Conservation (phyloP, 1,140 invertebrate genomes). For the Acromyrmex echinatior region DNA sequence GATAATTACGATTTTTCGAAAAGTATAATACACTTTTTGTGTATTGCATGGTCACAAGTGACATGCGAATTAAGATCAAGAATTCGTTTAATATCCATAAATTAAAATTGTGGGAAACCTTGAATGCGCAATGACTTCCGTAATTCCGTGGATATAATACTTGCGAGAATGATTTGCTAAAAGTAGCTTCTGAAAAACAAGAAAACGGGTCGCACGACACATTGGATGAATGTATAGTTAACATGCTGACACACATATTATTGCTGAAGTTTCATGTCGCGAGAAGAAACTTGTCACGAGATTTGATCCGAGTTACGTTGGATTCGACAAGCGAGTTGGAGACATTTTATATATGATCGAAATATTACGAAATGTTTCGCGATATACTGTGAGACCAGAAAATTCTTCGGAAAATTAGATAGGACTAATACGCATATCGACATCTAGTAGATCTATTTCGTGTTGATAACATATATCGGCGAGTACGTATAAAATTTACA, state of each 20-base stretch:
- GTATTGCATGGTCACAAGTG: background rate
- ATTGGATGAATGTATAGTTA: conserved; percentile 17
- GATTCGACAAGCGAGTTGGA: conserved; percentile 31
- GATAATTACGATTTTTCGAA: background rate
- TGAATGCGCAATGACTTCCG: background rate
- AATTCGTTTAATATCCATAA: background rate
- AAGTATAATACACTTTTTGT: background rate
- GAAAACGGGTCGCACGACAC: conserved; percentile 38
- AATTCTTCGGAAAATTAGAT: background rate
- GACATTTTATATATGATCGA: conserved; percentile 31
- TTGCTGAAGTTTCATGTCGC: conserved; percentile 41
- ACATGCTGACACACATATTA: conserved; percentile 56
- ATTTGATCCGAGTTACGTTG: conserved; percentile 25
- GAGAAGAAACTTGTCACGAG: conserved; percentile 20
- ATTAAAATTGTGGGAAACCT: conserved; percentile 3
- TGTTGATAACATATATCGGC: background rate
- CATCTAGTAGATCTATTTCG: background rate
- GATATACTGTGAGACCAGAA: background rate
- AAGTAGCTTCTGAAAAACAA: conserved; percentile 30
- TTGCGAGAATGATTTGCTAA: conserved; percentile 45
- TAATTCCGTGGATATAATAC: conserved; percentile 10
- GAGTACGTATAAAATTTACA: conserved; percentile 22
- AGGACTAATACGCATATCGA: background rate
- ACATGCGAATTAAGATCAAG: background rate
- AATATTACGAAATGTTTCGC: background rate